A percentile compares a stretch with the other conserved stretches of the same genome.
Conservation (phyloP, 2,888 invertebrate genomes). For the Cybosia mesomella region DNA sequence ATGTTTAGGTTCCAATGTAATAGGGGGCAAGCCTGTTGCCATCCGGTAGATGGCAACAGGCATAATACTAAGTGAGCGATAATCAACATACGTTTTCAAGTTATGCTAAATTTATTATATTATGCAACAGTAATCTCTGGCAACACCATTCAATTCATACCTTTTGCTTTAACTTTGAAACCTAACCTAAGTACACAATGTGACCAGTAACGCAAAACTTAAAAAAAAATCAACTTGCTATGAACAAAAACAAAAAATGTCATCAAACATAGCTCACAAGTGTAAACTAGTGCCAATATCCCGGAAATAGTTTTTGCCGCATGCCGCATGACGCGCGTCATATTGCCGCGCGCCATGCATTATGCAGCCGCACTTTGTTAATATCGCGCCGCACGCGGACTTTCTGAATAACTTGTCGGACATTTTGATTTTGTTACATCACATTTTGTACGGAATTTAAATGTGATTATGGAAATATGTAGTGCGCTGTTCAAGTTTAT, state of each 20-base stretch:
- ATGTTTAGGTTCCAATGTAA: too few relatives aligned
- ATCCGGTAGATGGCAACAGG: too few relatives aligned
- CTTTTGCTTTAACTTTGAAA: background rate
- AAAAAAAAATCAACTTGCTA: background rate
- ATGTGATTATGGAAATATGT: constrained; percentile 12
- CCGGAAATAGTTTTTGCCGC: constrained; percentile 52
- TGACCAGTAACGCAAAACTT: background rate
- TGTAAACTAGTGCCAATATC: constrained; percentile 46
- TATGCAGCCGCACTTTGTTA: constrained; percentile 62
- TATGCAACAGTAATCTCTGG: too few relatives aligned
- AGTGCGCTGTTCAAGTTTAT: background rate
- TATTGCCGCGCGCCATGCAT: constrained; percentile 58
- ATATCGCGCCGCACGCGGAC: constrained; percentile 54
- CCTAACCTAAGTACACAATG: background rate
- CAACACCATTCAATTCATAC: too few relatives aligned
- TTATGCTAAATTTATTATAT: too few relatives aligned
- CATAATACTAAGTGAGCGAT: too few relatives aligned
- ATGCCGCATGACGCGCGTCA: constrained; percentile 33
- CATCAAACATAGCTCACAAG: constrained; percentile 30
- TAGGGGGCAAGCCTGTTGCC: too few relatives aligned
- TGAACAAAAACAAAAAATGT: constrained; percentile 13
- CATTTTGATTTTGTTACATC: constrained; percentile 24
- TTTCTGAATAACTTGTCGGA: constrained; percentile 48
- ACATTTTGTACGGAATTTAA: constrained; percentile 21
- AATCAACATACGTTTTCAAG: too few relatives aligned